Conservation (phyloP, 1,140 invertebrate species). For the Lordiphosa mommai region DNA sequence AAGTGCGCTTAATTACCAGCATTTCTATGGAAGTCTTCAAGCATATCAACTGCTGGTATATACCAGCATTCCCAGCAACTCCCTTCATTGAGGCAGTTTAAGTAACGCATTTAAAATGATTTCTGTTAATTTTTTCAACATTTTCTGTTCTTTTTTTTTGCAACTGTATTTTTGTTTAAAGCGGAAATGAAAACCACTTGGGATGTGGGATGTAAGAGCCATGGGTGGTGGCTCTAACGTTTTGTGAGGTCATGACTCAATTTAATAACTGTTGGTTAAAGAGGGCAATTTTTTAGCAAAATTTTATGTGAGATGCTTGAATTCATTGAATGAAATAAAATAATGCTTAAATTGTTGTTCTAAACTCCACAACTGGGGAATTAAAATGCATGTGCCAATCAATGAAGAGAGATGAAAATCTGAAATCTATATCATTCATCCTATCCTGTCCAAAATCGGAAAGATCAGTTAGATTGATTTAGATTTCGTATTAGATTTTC, state of each 20-base stretch:
- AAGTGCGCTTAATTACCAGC: constrained; percentile 70
- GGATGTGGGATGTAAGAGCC: background rate
- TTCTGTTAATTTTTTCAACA: constrained; percentile 45
- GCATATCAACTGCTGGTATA: constrained; percentile 1
- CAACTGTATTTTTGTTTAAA: constrained; percentile 32
- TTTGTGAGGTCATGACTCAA: constrained; percentile 34
- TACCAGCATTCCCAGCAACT: constrained; percentile 5
- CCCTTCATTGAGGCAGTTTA: constrained; percentile 2
- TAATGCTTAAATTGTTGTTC: no score
- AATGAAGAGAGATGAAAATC: no score
- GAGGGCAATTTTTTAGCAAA: background rate
- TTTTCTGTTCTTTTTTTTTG: constrained; percentile 21
- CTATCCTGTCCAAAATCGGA: no score
- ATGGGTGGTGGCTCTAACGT: background rate
- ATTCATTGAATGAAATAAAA: no score
- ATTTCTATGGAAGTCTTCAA: constrained; percentile 39
- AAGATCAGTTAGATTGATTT: no score
- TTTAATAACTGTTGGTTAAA: constrained; percentile 34
- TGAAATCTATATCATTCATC: no score
- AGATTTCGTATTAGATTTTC: no score
- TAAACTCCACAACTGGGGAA: no score
- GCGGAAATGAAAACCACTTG: constrained; percentile 32
- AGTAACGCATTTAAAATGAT: constrained; percentile 49
- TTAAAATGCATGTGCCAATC: no score
- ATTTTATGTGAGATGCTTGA: background rate